phyloP scores from a whole-genome alignment of 2,113 vertebrate species.

The Ceyx cyanopectus region DNA sequence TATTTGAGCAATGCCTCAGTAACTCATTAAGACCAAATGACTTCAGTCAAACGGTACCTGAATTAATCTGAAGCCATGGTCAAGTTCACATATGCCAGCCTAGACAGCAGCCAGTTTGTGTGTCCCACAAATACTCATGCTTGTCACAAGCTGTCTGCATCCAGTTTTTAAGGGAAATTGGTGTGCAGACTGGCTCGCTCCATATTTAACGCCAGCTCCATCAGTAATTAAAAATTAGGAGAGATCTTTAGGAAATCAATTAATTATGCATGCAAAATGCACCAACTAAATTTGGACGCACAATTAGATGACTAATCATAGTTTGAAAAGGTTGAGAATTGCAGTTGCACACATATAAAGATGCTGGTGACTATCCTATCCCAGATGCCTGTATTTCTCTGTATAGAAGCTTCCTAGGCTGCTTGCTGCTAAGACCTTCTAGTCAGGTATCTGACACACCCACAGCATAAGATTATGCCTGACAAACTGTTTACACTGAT shows the following conservation, averaged over 20 bases:
- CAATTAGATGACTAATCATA: slow-evolving; percentile 63
- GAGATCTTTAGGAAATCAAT: slow-evolving; percentile 56
- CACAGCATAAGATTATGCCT: not conserved
- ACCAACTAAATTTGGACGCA: slow-evolving; percentile 52
- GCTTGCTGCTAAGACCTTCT: not conserved
- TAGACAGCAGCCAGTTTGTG: slow-evolving; percentile 47
- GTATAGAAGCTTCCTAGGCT: not conserved
- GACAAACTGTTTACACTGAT: not conserved
- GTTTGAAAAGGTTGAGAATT: slow-evolving; percentile 56
- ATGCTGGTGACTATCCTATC: not conserved
- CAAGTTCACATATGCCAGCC: not conserved
- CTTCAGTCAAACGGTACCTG: not conserved
- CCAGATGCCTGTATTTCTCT: not conserved
- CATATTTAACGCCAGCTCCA: slow-evolving; percentile 59
- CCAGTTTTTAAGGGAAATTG: slow-evolving; percentile 43
- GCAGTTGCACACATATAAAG: slow-evolving; percentile 25
- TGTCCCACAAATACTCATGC: slow-evolving; percentile 17
- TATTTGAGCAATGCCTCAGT: not conserved
- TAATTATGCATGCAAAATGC: slow-evolving; percentile 64
- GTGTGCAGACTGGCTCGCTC: slow-evolving; percentile 25
- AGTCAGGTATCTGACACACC: not conserved
- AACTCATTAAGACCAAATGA: slow-evolving; percentile 8
- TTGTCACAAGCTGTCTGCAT: slow-evolving; percentile 60
- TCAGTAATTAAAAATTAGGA: slow-evolving; percentile 62
- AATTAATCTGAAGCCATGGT: slow-evolving; percentile 9